Conservation (phyloP, 2,888 invertebrate genomes). For the Harpalus rufipes region DNA sequence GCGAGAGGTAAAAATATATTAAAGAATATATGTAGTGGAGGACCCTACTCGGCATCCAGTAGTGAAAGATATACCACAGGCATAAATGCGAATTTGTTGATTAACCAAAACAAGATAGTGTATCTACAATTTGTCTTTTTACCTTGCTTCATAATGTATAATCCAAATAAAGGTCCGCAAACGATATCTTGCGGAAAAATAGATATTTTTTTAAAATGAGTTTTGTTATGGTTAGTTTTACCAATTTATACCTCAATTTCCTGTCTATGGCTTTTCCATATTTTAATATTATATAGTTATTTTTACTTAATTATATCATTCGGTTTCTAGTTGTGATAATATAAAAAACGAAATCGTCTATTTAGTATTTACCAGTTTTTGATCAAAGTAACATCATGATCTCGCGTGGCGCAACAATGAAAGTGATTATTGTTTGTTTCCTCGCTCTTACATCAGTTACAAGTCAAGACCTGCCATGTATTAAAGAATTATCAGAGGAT, state of each 20-base stretch:
- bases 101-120: too few relatives aligned
- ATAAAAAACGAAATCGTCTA: background rate
- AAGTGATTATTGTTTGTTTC: slow-evolving; percentile 14
- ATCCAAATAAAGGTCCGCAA: too few relatives aligned
- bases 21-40: too few relatives aligned
- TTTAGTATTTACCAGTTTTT: background rate
- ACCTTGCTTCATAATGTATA: too few relatives aligned
- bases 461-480: slow-evolving; percentile 11
- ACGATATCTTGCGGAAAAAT: too few relatives aligned
- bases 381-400: background rate
- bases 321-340: background rate
- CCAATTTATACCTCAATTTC: background rate
- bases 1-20: too few relatives aligned
- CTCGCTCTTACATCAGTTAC: background rate
- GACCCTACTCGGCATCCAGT: too few relatives aligned
- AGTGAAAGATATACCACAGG: too few relatives aligned
- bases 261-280: background rate
- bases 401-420: background rate
- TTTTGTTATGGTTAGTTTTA: background rate
- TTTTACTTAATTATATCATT: background rate
- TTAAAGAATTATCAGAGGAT: background rate
- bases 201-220: too few relatives aligned
- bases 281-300: background rate
- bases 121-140: too few relatives aligned
- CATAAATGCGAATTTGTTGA: too few relatives aligned